Base-by-base conservation (phyloP, 2,113 vertebrate species). In the Cromileptes altivelis region DNA sequence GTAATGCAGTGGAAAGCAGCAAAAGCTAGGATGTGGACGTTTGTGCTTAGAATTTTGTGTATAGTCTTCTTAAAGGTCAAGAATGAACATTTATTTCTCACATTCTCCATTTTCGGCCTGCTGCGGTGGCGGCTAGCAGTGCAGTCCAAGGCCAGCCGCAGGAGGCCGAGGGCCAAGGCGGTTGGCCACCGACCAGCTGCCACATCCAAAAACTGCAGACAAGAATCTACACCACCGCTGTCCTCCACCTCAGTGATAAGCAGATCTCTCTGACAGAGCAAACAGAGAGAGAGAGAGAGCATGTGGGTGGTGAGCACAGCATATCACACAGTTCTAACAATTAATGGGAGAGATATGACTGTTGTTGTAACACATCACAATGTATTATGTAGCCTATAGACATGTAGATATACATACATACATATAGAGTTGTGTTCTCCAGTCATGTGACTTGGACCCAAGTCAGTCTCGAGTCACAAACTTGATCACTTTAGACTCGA, bases 201-300 rank as follows among this genome's bases (percentile, higher is more conserved):
- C 27, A 72, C 67, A 70, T 96, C 95, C 71, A 96, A 40, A 63
- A 94, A 90, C 18, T 50, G 78, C 53, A 96, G 63, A 23, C 94
- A 95, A 1, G 92, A 89, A 68, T 96, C 91, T 14, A 96, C 68
- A 18, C 82, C 64, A 14, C 93, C 95, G 30, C 88, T 93, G 60
- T 95, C 93, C 79, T 96, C 94, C 81, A 94, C 88, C 73, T 90
- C 4, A 2, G 91, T 90, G 63, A 87, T 76, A 6, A 96, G 74
- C 42, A 93, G 14, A 18, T 95, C 90, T 40, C 93, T 94, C 95
- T 96, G 77, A 50, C 3, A 70, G 61, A 71, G 3, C 40, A 30
- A 7, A 81, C 27, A 40, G 19, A 72, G 21, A 60, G 13, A 33
- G 13, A 33, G 6, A 61, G 40, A 50, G 56, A 14, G 55, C 2